A percentile compares a stretch with the other conserved stretches of the same genome.
Evolutionary conservation across 2,113 vertebrate genomes (phyloP).

Genomic region (Oxyura jamaicensis): DNA sequence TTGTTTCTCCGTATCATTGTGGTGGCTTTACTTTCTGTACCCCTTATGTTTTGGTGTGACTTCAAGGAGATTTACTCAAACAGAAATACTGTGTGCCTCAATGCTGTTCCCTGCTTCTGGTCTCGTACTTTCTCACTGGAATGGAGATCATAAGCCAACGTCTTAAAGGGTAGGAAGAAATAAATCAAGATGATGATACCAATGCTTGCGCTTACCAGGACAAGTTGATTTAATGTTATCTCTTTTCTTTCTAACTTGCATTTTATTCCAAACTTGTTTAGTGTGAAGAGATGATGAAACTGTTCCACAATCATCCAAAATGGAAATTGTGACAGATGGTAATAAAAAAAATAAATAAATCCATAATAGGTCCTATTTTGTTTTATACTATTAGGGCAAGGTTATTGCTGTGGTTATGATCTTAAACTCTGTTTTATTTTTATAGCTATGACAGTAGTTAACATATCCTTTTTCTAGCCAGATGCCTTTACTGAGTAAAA

Average conservation of each 20-base stretch:
- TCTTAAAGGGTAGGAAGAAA: constrained; percentile 19
- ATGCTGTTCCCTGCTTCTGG: neutral
- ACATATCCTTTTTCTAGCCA: constrained; percentile 6
- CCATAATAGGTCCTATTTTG: constrained; percentile 51
- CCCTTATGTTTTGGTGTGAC: neutral
- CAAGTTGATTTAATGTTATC: constrained; percentile 21
- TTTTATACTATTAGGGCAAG: constrained; percentile 61
- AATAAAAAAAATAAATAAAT: constrained; percentile 37
- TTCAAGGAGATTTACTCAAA: neutral
- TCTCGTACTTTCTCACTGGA: neutral
- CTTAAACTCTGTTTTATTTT: constrained; percentile 63
- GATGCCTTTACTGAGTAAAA: constrained; percentile 36
- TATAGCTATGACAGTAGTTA: constrained; percentile 50
- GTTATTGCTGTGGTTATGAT: constrained; percentile 66
- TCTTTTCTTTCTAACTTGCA: constrained; percentile 55
- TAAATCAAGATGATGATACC: constrained; percentile 20
- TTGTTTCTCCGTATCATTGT: neutral
- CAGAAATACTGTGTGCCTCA: neutral
- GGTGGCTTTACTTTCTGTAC: neutral
- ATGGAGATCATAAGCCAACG: neutral
- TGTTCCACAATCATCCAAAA: constrained; percentile 53
- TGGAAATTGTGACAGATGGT: constrained; percentile 67
- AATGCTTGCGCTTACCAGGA: constrained; percentile 51
- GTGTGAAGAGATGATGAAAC: constrained; percentile 39
- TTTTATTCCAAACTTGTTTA: constrained; percentile 64